Evolutionary conservation across 2,113 vertebrate species (phyloP), one percentile per base, ranked within the genome.

Genomic region (Ochotona curzoniae): DNA sequence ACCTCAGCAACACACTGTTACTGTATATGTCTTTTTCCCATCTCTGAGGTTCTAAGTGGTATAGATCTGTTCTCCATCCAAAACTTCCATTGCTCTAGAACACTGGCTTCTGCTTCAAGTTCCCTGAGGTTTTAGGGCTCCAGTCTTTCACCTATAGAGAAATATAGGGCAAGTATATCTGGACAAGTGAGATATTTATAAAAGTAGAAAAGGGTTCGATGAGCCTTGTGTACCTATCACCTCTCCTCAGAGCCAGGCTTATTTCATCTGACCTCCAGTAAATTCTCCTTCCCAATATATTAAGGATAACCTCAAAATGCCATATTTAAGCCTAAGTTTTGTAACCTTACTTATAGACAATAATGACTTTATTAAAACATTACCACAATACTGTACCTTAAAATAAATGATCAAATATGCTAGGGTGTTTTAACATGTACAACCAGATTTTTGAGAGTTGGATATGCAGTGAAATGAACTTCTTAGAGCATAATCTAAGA

Each of bases 261-360:
- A 8, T 61, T 79, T 80, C 28, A 15, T 60, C 12, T 44, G 25
- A 60, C 6, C 8, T 47, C 20, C 38, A 69, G 5, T 44, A 5
- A 4, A 76, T 0, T 57, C 54, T 78, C 1, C 9, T 38, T 7
- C 92, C 8, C 21, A 21, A 49, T 81, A 85, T 74, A 47, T 51
- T 49, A 1, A 85, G 57, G 69, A 14, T n/a, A 71, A 60, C 32
- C 23, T 18, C 14, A 44, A 90, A 13, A 64, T 15, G 44, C 1
- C 44, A 12, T 64, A 20, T 78, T 88, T 78, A 84, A 73, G 32
- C 7, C 87, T 71, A 82, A 26, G 13, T 79, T 85, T 78, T 86
- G 11, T 66, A 23, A 70, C 69, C 23, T 2, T 64, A 83, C 91
- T 94, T 66, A 44, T 79, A 90, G 82, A 20, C n/a, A 81, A 83